phyloP scores from a whole-genome alignment of 2,113 vertebrate genomes.

The Notarius lentiginosus region DNA sequence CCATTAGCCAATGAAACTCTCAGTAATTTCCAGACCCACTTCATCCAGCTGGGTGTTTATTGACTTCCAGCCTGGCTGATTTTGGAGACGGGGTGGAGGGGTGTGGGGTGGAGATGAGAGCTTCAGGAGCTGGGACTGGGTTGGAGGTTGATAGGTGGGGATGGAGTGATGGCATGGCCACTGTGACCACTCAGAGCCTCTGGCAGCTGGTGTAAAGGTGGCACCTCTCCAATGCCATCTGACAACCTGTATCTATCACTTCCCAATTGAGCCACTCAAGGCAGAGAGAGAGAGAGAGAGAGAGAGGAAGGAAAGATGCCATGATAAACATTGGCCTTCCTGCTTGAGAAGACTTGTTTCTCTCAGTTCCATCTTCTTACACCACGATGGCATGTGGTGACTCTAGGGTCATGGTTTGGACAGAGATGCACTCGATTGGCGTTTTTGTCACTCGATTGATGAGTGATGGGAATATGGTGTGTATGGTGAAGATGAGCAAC shows the following conservation, averaged over 20 bases:
- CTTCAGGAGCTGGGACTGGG: constrained; percentile 9
- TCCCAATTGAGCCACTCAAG: constrained; percentile 78
- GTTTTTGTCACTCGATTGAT: constrained; percentile 38
- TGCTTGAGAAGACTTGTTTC: not conserved
- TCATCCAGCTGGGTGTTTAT: constrained; percentile 75
- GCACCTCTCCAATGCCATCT: constrained; percentile 77
- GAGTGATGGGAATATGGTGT: constrained; percentile 37
- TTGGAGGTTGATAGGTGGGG: constrained; percentile 27
- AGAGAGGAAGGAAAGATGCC: constrained; percentile 1
- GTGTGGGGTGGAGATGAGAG: constrained; percentile 20
- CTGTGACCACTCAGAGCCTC: constrained; percentile 61
- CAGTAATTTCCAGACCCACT: constrained; percentile 75
- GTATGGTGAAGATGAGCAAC: constrained; percentile 30
- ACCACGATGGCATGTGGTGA: constrained; percentile 17
- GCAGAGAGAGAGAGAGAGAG: constrained; percentile 47
- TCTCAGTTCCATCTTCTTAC: not conserved
- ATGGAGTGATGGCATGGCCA: constrained; percentile 33
- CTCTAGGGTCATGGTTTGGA: constrained; percentile 23
- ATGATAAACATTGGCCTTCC: not conserved
- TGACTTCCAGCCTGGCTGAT: constrained; percentile 52
- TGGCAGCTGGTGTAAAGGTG: constrained; percentile 77
- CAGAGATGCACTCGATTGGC: constrained; percentile 31
- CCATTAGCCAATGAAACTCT: constrained; percentile 81
- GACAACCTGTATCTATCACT: constrained; percentile 83
- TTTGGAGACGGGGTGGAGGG: constrained; percentile 38